A percentile compares a stretch with the other conserved stretches of the same genome.
phyloP scores from a whole-genome alignment of 2,888 invertebrate genomes.

The Sylvicola cinctus region DNA sequence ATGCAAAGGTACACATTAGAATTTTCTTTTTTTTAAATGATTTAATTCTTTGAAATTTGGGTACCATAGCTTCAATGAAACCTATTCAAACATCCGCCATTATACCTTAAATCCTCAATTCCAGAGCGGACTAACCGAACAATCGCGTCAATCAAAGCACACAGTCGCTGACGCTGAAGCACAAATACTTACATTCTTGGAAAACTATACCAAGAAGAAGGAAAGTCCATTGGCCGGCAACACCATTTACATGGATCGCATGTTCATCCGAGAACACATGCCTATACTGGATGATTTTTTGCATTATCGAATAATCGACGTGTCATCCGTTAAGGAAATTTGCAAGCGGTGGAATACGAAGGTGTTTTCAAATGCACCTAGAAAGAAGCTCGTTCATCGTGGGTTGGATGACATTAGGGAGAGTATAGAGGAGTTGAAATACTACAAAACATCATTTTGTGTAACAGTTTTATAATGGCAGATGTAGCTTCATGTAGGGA shows the following conservation, averaged over 20 bases:
- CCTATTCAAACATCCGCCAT: too few relatives aligned
- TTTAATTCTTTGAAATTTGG: too few relatives aligned
- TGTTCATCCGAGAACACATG: slow-evolving; percentile 68
- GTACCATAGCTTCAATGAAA: too few relatives aligned
- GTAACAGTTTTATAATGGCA: too few relatives aligned
- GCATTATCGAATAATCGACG: slow-evolving; percentile 87
- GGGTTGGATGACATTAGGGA: slow-evolving; percentile 70
- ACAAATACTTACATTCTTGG: slow-evolving; percentile 48
- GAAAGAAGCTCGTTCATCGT: slow-evolving; percentile 46
- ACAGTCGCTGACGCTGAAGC: slow-evolving; percentile 46
- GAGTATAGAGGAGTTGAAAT: slow-evolving; percentile 63
- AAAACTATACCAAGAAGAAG: slow-evolving; percentile 24
- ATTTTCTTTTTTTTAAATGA: background rate
- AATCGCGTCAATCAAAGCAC: slow-evolving; percentile 44
- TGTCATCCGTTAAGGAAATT: slow-evolving; percentile 75
- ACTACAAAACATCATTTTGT: slow-evolving; percentile 49
- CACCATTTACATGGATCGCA: slow-evolving; percentile 65
- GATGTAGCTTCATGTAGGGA: too few relatives aligned
- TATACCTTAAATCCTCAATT: too few relatives aligned
- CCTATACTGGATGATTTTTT: slow-evolving; percentile 54
- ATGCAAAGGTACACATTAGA: slow-evolving; percentile 40
- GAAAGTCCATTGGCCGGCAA: slow-evolving; percentile 73
- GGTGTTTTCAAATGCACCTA: slow-evolving; percentile 32
- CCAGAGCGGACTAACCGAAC: slow-evolving; percentile 63
- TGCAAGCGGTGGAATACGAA: slow-evolving; percentile 55